Conservation (phyloP, 2,797 vertebrate genomes). For the Sandelia bainsii region DNA sequence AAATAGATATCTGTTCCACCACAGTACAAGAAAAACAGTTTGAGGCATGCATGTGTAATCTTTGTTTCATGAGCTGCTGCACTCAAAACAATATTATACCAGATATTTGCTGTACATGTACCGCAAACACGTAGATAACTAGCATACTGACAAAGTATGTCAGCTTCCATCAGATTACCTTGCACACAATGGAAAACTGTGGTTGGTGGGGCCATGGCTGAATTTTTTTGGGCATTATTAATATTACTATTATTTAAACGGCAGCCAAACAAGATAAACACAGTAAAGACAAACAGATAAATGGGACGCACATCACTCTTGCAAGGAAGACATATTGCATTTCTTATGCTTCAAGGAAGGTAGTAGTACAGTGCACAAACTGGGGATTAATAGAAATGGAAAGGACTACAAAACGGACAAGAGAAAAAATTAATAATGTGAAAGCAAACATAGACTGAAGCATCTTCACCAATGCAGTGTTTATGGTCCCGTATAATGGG, state of each 20-base stretch:
- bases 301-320: not conserved
- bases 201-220: too few relatives aligned
- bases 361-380: too few relatives aligned
- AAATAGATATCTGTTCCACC: not conserved
- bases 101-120: not conserved
- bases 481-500: not conserved
- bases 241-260: not conserved
- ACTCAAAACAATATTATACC: not conserved
- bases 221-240: too few relatives aligned
- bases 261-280: not conserved
- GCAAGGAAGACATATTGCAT: too few relatives aligned
- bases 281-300: not conserved
- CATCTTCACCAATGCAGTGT: not conserved
- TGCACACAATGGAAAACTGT: too few relatives aligned
- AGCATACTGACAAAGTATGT: too few relatives aligned
- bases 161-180: too few relatives aligned
- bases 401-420: too few relatives aligned
- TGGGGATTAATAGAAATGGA: too few relatives aligned
- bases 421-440: too few relatives aligned
- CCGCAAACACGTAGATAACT: not conserved
- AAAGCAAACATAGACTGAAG: not conserved
- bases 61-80: not conserved
- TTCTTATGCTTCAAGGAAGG: too few relatives aligned
- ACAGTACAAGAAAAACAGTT: not conserved
- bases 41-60: not conserved